Conservation (phyloP, 2,888 invertebrate genomes). For the Euzophera pinguis region DNA sequence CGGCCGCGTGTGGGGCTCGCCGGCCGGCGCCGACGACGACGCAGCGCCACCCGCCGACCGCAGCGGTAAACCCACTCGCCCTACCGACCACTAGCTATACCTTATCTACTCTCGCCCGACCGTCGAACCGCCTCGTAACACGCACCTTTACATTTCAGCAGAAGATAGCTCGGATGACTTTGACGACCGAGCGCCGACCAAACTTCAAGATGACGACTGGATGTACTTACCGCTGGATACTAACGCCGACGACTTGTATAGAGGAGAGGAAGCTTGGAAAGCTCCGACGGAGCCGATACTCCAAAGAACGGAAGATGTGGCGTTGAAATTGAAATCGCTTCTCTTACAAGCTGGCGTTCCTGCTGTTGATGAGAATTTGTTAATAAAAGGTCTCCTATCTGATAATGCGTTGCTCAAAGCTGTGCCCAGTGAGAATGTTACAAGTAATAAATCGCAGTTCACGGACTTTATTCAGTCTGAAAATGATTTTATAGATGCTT, state of each 20-base stretch:
- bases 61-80: slow-evolving; percentile 64
- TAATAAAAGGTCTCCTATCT: slow-evolving; percentile 50
- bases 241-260: slow-evolving; percentile 26
- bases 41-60: slow-evolving; percentile 55
- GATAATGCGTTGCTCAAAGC: slow-evolving; percentile 28
- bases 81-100: slow-evolving; percentile 49
- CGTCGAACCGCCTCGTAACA: slow-evolving; percentile 62
- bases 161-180: slow-evolving; percentile 75
- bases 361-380: slow-evolving; percentile 49
- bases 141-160: slow-evolving; percentile 72
- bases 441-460: slow-evolving; percentile 31
- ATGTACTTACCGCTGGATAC: slow-evolving; percentile 60
- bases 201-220: slow-evolving; percentile 65
- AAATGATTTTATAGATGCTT: slow-evolving; percentile 72
- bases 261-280: slow-evolving; percentile 19
- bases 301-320: slow-evolving; percentile 40
- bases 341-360: slow-evolving; percentile 55
- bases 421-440: slow-evolving; percentile 14
- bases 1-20: slow-evolving; percentile 72
- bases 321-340: slow-evolving; percentile 51
- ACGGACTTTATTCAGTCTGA: slow-evolving; percentile 64
- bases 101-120: slow-evolving; percentile 37
- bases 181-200: slow-evolving; percentile 51
- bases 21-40: slow-evolving; percentile 66
- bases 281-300: not conserved